phyloP scores from a whole-genome alignment of 2,888 invertebrate species.

The Clusia tigrina region DNA sequence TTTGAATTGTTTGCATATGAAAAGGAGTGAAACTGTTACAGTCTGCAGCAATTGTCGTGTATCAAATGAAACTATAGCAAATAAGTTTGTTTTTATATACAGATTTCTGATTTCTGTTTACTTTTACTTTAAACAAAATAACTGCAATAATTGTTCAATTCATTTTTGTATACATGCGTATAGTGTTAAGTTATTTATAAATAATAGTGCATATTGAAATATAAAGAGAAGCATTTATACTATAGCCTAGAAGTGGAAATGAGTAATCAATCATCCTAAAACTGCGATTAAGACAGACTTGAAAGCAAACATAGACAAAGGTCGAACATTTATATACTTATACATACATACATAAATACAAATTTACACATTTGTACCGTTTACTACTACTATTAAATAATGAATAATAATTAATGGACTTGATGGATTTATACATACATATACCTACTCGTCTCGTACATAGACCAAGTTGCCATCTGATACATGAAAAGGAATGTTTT shows the following conservation, averaged over 20 bases:
- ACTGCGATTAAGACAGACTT: neutral
- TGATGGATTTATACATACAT: constrained; percentile 39
- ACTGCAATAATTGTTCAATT: neutral
- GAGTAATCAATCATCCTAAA: neutral
- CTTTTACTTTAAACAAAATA: neutral
- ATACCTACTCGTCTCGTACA: neutral
- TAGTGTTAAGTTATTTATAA: too few relatives aligned
- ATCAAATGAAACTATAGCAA: neutral
- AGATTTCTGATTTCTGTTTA: neutral
- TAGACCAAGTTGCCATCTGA: too few relatives aligned
- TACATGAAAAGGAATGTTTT: too few relatives aligned
- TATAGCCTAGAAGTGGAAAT: constrained; percentile 31
- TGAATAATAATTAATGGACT: neutral
- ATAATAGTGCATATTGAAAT: too few relatives aligned
- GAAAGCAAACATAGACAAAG: constrained; percentile 16
- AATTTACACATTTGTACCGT: neutral
- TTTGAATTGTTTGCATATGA: too few relatives aligned
- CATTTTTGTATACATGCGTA: too few relatives aligned
- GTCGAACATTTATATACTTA: constrained; percentile 26
- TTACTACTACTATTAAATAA: neutral
- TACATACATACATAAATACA: constrained; percentile 26
- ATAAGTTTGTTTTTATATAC: neutral
- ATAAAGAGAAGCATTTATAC: constrained; percentile 3
- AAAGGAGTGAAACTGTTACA: too few relatives aligned
- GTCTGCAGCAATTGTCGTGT: too few relatives aligned